Conservation (phyloP, 2,888 invertebrate species). For the Asteroscopus sphinx region DNA sequence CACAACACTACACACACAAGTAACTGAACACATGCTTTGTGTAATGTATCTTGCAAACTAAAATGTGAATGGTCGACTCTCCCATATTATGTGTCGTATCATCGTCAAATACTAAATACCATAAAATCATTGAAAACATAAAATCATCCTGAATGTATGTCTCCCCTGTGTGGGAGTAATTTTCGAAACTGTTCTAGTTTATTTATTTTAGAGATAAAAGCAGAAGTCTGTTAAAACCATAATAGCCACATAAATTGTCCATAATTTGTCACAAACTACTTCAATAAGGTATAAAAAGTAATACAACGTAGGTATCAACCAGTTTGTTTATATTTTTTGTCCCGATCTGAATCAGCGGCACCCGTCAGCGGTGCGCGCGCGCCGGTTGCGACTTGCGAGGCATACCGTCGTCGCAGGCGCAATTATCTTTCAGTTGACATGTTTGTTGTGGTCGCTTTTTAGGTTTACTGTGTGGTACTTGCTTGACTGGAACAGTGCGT, state of each 20-base stretch:
- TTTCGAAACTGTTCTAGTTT: too few species aligned
- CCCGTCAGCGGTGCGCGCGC: constrained; percentile 52
- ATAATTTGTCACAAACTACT: constrained; percentile 22
- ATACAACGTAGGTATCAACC: constrained; percentile 35
- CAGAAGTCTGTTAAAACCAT: too few species aligned
- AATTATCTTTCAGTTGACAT: constrained; percentile 44
- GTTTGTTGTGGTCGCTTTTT: constrained; percentile 31
- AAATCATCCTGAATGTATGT: too few species aligned
- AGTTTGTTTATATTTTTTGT: constrained; percentile 56
- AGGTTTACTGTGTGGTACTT: constrained; percentile 3
- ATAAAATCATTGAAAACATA: too few species aligned
- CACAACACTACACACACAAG: too few species aligned
- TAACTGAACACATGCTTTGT: too few species aligned
- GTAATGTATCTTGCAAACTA: too few species aligned
- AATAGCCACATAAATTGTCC: background rate
- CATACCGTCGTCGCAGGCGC: constrained; percentile 48
- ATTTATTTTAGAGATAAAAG: too few species aligned
- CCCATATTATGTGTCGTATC: too few species aligned
- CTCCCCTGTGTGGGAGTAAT: too few species aligned
- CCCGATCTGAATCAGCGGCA: constrained; percentile 60
- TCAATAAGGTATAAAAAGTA: constrained; percentile 26
- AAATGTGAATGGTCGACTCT: too few species aligned
- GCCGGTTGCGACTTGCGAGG: constrained; percentile 52
- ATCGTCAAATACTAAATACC: too few species aligned
- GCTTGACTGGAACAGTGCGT: background rate